Conservation (phyloP, 2,888 invertebrate genomes). For the Lamproptera curius region DNA sequence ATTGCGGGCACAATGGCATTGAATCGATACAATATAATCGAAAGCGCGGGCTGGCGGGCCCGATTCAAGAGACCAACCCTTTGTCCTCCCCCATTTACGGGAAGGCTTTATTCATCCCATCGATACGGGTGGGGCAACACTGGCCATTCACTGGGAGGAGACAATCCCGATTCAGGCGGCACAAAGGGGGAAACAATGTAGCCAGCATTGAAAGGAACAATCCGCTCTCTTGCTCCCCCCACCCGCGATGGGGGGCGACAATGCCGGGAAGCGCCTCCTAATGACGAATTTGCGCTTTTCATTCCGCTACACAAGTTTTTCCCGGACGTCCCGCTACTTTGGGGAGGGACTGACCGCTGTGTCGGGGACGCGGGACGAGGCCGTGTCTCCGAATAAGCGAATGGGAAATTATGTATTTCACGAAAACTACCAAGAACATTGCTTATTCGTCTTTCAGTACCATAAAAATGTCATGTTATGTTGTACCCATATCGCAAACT, state of each 20-base stretch:
- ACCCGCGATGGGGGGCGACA: conserved; percentile 40
- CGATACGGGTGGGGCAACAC: conserved; percentile 73
- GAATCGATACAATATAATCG: conserved; percentile 77
- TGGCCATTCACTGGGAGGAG: conserved; percentile 75
- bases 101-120: conserved; percentile 62
- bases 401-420: too few species aligned
- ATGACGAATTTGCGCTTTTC: conserved; percentile 79
- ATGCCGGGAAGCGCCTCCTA: conserved; percentile 76
- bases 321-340: conserved; percentile 74
- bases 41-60: conserved; percentile 67
- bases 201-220: conserved; percentile 78
- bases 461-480: too few species aligned
- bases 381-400: too few species aligned
- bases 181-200: conserved; percentile 79
- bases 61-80: conserved; percentile 77
- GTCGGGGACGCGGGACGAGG: not conserved
- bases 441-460: too few species aligned
- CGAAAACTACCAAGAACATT: too few species aligned
- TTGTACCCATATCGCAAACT: too few species aligned
- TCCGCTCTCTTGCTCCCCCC: conserved; percentile 62
- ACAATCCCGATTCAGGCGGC: conserved; percentile 76
- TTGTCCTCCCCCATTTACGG: conserved; percentile 73
- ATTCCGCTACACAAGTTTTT: conserved; percentile 78
- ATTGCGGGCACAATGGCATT: conserved; percentile 66
- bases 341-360: conserved; percentile 35